Percentiles rank a stretch among this genome's conserved stretches.
Conservation (phyloP, 2,888 invertebrate species). For the Melieria crassipennis region DNA sequence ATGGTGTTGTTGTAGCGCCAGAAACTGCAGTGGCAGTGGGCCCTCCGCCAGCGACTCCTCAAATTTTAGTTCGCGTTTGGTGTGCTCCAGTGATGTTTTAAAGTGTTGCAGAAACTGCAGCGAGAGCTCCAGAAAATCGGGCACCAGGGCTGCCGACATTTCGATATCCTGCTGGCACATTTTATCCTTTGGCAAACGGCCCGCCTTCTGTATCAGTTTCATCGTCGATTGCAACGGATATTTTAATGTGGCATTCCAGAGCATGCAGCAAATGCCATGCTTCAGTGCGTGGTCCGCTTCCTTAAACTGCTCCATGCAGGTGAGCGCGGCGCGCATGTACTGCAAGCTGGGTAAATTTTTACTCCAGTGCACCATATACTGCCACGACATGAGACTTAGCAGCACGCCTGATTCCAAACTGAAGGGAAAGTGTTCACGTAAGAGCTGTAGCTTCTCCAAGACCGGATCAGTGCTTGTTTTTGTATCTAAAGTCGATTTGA, state of each 20-base stretch:
- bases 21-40: constrained; percentile 71
- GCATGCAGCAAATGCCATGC: constrained; percentile 84
- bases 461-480: constrained; percentile 61
- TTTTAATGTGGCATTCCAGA: constrained; percentile 91
- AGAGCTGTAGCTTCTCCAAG: constrained; percentile 72
- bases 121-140: constrained; percentile 72
- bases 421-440: constrained; percentile 84
- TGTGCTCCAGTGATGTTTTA: constrained; percentile 54
- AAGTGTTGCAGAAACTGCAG: constrained; percentile 60
- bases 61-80: constrained; percentile 59
- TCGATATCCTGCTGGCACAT: constrained; percentile 82
- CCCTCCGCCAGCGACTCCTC: constrained; percentile 62
- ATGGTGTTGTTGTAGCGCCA: constrained; percentile 80
- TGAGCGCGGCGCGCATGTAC: constrained; percentile 76
- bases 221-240: constrained; percentile 80
- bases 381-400: constrained; percentile 90
- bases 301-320: constrained; percentile 70
- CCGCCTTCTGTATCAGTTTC: constrained; percentile 81
- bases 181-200: constrained; percentile 86
- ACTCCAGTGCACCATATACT: constrained; percentile 88
- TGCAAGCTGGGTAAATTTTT: constrained; percentile 75
- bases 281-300: constrained; percentile 65
- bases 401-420: constrained; percentile 83
- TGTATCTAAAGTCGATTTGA: no score
- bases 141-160: constrained; percentile 73